Percentiles rank a stretch among this genome's conserved stretches.
Conservation (phyloP, 2,113 vertebrate genomes). For the Psittacula cyanocephala region DNA sequence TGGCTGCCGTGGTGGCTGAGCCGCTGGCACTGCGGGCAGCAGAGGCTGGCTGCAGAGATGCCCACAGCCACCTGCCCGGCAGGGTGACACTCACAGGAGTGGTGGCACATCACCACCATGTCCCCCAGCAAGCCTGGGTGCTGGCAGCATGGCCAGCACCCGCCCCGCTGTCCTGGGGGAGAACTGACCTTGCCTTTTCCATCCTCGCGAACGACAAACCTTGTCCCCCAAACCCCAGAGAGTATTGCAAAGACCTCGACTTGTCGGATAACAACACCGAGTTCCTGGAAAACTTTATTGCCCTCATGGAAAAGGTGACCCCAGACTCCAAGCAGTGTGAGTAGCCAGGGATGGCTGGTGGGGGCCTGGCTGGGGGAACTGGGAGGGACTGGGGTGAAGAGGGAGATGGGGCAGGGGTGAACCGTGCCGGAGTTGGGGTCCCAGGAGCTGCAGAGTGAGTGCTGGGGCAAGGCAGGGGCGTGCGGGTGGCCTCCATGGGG, state of each 20-base stretch:
- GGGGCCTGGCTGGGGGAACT: rapidly evolving
- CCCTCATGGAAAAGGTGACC: constrained; percentile 98
- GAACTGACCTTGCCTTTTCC: constrained; percentile 68
- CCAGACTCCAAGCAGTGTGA: constrained; percentile 98
- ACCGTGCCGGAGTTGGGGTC: neutral
- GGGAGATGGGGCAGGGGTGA: neutral
- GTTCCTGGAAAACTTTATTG: constrained; percentile 98
- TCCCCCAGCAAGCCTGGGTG: neutral
- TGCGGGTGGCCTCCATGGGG: neutral
- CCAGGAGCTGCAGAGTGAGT: neutral
- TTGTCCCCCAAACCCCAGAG: constrained; percentile 81
- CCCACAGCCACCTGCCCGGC: neutral
- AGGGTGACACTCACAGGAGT: neutral
- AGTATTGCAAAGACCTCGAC: constrained; percentile 98
- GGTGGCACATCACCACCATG: neutral
- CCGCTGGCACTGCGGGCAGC: neutral
- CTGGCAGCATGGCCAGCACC: neutral
- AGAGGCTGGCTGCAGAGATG: neutral
- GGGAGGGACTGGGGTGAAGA: rapidly evolving
- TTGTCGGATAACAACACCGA: constrained; percentile 98
- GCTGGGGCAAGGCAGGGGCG: neutral
- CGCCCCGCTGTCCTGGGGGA: rapidly evolving
- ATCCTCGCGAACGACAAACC: constrained; percentile 41
- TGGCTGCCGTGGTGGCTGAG: neutral
- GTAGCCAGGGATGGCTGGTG: constrained; percentile 38